phyloP scores from a whole-genome alignment of 2,113 vertebrate genomes.

The Pachyramphus minor region DNA sequence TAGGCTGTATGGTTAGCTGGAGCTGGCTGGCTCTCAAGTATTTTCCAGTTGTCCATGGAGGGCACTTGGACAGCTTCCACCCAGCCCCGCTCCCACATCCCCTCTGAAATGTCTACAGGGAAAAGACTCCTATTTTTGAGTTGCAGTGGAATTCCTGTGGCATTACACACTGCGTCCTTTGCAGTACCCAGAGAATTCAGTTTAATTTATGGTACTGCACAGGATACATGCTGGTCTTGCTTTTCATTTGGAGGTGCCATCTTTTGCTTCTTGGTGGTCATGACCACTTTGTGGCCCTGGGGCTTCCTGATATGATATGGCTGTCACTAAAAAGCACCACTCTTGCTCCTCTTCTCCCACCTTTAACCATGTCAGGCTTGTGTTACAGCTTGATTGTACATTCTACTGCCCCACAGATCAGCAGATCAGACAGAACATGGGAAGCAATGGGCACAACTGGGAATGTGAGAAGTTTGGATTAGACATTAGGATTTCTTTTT shows the following conservation, averaged over 20 bases:
- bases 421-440: background rate
- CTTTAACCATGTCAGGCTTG: background rate
- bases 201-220: background rate
- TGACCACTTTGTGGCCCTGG: background rate
- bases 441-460: background rate
- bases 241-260: background rate
- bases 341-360: background rate
- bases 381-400: background rate
- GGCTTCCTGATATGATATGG: background rate
- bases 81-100: constrained; percentile 42
- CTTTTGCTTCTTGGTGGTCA: background rate
- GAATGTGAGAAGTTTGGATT: background rate
- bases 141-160: constrained; percentile 37
- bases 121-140: constrained; percentile 66
- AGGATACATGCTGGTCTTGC: background rate
- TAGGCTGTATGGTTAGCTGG: constrained; percentile 11
- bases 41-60: constrained; percentile 38
- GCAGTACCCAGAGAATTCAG: background rate
- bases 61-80: constrained; percentile 37
- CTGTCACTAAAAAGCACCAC: background rate
- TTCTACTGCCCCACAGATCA: background rate
- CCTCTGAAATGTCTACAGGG: background rate
- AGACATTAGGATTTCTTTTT: background rate
- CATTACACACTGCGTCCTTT: constrained; percentile 31
- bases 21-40: constrained; percentile 33